These are phyloP conservation scores for Euphonia xanthogaster DNA, from an alignment of 2,797 vertebrate genomes.

Conservation along the genomic window DNA sequence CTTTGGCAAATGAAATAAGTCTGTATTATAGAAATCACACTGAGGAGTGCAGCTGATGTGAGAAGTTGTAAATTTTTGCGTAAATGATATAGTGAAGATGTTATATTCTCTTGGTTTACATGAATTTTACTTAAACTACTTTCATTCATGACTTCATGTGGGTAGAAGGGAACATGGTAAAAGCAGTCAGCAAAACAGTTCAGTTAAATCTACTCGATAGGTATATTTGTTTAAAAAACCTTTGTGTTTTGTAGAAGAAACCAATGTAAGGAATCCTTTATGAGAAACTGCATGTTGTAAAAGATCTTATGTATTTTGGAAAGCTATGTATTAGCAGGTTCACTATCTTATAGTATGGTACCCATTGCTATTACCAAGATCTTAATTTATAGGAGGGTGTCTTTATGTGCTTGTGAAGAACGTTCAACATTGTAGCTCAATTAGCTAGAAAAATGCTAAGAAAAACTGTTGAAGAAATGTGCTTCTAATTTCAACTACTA, in stretches of 20 bases:
- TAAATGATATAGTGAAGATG: not conserved
- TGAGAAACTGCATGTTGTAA: not conserved
- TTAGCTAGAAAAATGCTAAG: not conserved
- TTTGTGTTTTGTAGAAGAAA: not conserved
- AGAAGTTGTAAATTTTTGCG: not conserved
- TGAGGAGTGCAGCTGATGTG: not conserved
- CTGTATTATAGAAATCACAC: not conserved
- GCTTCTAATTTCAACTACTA: not conserved
- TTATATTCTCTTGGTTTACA: not conserved
- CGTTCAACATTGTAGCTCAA: not conserved
- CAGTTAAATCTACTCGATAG: not conserved
- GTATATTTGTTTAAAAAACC: not conserved
- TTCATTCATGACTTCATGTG: not conserved
- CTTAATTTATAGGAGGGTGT: not conserved
- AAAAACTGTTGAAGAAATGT: not conserved
- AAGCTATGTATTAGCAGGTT: not conserved
- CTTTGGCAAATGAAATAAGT: not conserved
- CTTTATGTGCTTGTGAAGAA: not conserved
- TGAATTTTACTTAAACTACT: not conserved
- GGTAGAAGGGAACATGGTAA: not conserved
- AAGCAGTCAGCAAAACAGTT: not conserved
- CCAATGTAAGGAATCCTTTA: not conserved
- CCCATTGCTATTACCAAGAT: not conserved
- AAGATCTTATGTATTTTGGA: not conserved
- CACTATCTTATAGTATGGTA: not conserved